Evolutionary conservation across 2,888 invertebrate species (phyloP).

Genomic region (Cepaea hortensis): DNA sequence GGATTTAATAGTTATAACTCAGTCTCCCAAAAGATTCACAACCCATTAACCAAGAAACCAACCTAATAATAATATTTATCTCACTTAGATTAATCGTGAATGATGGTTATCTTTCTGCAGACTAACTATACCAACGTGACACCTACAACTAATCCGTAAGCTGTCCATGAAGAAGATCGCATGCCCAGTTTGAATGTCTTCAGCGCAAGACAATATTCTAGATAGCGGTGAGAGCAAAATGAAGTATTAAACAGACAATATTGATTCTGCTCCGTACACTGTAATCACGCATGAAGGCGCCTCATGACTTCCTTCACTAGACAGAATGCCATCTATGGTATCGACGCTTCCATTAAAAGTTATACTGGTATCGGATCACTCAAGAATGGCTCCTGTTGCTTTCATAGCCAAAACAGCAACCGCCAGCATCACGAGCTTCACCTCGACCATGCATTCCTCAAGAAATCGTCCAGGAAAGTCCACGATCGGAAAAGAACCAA

Average conservation of each 20-base stretch:
- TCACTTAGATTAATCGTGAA: too few species aligned
- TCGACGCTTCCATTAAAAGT: slow-evolving; percentile 1
- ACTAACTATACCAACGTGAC: too few species aligned
- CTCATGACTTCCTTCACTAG: slow-evolving; percentile 21
- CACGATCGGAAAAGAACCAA: slow-evolving; percentile 3
- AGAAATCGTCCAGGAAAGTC: neutral
- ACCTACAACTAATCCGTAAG: too few species aligned
- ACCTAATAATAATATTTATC: too few species aligned
- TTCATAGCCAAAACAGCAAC: neutral
- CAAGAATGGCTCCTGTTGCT: slow-evolving; percentile 29
- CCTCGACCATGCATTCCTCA: neutral
- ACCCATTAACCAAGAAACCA: too few species aligned
- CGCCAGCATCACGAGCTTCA: slow-evolving; percentile 20
- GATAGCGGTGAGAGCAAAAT: too few species aligned
- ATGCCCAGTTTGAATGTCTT: too few species aligned
- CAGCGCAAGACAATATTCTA: too few species aligned
- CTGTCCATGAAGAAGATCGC: too few species aligned
- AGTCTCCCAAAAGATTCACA: too few species aligned
- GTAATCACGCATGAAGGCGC: neutral
- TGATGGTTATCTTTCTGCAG: too few species aligned
- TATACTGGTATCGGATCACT: slow-evolving; percentile 20
- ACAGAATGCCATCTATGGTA: slow-evolving; percentile 25
- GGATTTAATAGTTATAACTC: too few species aligned
- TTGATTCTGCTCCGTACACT: neutral
- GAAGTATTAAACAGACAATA: neutral